phyloP scores from a whole-genome alignment of 1,140 invertebrate species.

The Proales similis region DNA sequence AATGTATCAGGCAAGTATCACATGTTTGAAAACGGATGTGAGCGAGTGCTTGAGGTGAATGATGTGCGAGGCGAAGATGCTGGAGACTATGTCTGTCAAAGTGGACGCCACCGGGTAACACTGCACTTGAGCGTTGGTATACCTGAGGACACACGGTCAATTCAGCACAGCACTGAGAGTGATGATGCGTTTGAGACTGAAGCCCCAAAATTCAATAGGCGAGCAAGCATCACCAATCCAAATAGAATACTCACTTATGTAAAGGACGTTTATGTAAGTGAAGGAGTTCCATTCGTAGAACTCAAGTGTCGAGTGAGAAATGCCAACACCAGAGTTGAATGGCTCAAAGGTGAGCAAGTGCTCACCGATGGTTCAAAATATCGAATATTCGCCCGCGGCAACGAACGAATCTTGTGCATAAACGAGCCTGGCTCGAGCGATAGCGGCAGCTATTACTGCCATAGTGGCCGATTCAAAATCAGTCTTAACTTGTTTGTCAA shows the following conservation, averaged over 20 bases:
- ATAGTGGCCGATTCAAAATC: background rate
- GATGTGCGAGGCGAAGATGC: background rate
- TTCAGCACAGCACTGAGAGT: too few relatives aligned
- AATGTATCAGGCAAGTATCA: slow-evolving; percentile 8
- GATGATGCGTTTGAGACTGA: too few relatives aligned
- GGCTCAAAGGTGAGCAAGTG: slow-evolving; percentile 1
- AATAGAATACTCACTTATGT: too few relatives aligned
- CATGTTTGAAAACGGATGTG: slow-evolving; percentile 14
- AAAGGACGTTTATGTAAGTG: slow-evolving; percentile 29
- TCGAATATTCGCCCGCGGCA: background rate
- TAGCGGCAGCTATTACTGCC: slow-evolving; percentile 25
- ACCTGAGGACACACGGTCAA: too few relatives aligned
- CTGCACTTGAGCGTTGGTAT: slow-evolving; percentile 16
- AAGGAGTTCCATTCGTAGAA: background rate
- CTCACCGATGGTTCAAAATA: slow-evolving; percentile 6
- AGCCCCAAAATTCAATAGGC: too few relatives aligned
- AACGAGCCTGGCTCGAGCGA: background rate
- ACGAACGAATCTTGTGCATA: background rate
- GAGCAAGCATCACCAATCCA: too few relatives aligned
- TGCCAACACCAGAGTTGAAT: slow-evolving; percentile 20
- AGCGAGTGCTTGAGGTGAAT: slow-evolving; percentile 26
- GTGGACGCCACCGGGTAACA: slow-evolving; percentile 17
- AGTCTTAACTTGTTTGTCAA: slow-evolving; percentile 9
- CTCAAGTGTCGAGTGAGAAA: slow-evolving; percentile 15
- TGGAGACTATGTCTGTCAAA: slow-evolving; percentile 33